phyloP scores from a whole-genome alignment of 2,113 vertebrate genomes.

The Dipodomys ordii region DNA sequence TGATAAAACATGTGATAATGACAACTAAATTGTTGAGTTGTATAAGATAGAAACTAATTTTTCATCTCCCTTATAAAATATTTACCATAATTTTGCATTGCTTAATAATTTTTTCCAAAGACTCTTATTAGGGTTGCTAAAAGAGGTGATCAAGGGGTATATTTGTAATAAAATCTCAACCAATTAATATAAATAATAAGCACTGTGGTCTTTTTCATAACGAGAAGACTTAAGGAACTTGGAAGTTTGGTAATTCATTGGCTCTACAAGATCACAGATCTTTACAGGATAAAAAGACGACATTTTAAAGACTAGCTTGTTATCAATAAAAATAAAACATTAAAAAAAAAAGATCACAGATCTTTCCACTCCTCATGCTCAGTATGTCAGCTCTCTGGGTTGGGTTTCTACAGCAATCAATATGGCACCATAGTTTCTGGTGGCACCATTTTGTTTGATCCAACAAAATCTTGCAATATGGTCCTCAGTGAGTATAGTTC shows the following conservation, averaged over 20 bases:
- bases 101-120: background rate
- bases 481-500: too few species aligned
- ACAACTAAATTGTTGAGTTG: background rate
- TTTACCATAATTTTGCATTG: background rate
- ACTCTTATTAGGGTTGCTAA: background rate
- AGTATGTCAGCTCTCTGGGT: background rate
- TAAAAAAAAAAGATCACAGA: background rate
- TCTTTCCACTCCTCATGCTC: background rate
- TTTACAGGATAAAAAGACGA: too few species aligned
- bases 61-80: background rate
- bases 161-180: background rate
- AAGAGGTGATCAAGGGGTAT: background rate
- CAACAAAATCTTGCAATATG: background rate
- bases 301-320: too few species aligned
- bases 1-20: background rate
- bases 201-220: background rate
- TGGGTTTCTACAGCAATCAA: background rate
- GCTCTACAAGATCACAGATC: background rate
- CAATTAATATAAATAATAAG: background rate
- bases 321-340: too few species aligned
- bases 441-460: background rate
- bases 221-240: background rate
- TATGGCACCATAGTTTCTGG: background rate
- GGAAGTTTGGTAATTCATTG: background rate
- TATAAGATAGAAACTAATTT: background rate